Percentiles rank a stretch among this genome's conserved stretches.
Evolutionary conservation across 2,888 invertebrate species (phyloP).

Genomic region (Lithophane semibrunnea): DNA sequence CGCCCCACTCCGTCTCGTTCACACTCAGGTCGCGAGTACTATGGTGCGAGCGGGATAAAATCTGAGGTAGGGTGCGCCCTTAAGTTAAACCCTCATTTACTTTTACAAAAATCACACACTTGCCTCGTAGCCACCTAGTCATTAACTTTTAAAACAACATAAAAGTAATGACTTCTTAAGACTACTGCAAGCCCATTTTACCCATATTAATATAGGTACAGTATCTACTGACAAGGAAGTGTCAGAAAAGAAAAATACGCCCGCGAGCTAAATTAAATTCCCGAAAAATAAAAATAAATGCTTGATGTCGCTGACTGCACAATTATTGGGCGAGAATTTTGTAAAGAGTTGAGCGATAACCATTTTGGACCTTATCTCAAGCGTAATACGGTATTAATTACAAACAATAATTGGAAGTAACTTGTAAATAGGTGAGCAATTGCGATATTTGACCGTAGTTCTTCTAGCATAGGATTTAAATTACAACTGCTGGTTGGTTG

Average conservation of each 20-base stretch:
- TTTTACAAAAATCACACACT: not conserved
- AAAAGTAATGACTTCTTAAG: constrained; percentile 16
- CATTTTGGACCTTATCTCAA: not conserved
- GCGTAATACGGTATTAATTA: not conserved
- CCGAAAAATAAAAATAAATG: constrained; percentile 22
- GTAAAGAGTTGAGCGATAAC: not conserved
- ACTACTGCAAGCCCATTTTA: constrained; percentile 36
- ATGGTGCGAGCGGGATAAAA: too few species aligned
- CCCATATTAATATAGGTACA: constrained; percentile 10
- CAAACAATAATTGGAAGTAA: not conserved
- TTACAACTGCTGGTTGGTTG: not conserved
- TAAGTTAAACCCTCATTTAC: not conserved
- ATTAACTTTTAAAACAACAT: constrained; percentile 25
- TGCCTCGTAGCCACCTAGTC: constrained; percentile 1
- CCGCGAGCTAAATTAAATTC: constrained; percentile 57
- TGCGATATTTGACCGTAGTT: not conserved
- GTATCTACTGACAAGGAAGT: constrained; percentile 45
- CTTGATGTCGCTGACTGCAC: constrained; percentile 31
- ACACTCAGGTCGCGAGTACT: too few species aligned
- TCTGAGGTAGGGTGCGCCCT: too few species aligned
- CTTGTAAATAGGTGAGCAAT: not conserved
- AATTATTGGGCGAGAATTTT: constrained; percentile 43
- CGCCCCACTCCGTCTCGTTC: too few species aligned
- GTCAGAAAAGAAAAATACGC: constrained; percentile 51
- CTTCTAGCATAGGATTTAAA: not conserved